A percentile compares a stretch with the other conserved stretches of the same genome.
These are phyloP conservation scores for Drosophila austrosaltans DNA, from an alignment of 2,888 invertebrate genomes.

Conservation along the genomic window DNA sequence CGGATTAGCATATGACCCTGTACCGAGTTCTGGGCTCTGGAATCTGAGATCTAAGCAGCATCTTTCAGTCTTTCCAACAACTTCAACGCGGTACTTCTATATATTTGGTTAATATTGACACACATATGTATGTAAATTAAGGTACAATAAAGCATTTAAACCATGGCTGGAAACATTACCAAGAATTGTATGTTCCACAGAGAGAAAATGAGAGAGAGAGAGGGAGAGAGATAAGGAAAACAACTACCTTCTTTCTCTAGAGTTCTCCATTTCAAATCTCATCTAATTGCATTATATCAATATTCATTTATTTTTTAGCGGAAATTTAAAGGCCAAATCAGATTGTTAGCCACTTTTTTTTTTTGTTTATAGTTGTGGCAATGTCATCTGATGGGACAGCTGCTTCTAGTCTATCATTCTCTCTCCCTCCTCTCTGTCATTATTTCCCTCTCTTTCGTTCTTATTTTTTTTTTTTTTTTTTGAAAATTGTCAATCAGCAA, in stretches of 20 bases:
- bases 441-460: slow-evolving; percentile 1
- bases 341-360: slow-evolving; percentile 12
- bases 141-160: slow-evolving; percentile 27
- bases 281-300: slow-evolving; percentile 10
- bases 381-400: slow-evolving; percentile 28
- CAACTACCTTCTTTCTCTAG: not conserved
- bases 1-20: slow-evolving; percentile 43
- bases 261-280: slow-evolving; percentile 5
- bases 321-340: slow-evolving; percentile 7
- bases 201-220: not conserved
- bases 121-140: slow-evolving; percentile 43
- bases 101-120: slow-evolving; percentile 47
- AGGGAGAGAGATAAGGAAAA: not conserved
- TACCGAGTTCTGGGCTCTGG: slow-evolving; percentile 26
- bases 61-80: not conserved
- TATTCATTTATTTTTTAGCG: slow-evolving; percentile 3
- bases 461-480: slow-evolving; percentile 6
- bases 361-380: slow-evolving; percentile 20
- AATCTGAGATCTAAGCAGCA: not conserved
- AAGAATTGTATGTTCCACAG: not conserved
- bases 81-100: slow-evolving; percentile 40
- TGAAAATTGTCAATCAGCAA: slow-evolving; percentile 59
- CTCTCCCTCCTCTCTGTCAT: slow-evolving; percentile 15
- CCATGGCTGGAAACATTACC: slow-evolving; percentile 1
- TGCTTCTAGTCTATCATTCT: not conserved